These are phyloP conservation scores for Augochlorella aurata DNA, from an alignment of 2,888 invertebrate genomes.

Conservation along the genomic window DNA sequence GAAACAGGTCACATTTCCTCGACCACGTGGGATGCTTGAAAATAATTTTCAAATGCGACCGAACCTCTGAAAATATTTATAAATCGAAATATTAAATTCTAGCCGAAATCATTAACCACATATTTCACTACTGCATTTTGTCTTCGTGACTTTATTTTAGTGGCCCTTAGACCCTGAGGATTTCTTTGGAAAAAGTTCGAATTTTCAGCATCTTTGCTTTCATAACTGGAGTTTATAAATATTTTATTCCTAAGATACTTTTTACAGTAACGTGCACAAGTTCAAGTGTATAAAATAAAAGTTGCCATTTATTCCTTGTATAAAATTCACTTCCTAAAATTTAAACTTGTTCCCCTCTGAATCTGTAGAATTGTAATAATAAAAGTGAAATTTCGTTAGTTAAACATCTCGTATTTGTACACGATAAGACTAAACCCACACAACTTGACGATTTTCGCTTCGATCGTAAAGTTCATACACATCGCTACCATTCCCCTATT, in stretches of 20 bases:
- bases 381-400: too few relatives aligned
- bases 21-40: not conserved
- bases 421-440: too few relatives aligned
- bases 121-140: not conserved
- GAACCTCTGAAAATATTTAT: not conserved
- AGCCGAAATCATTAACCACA: not conserved
- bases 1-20: slow-evolving; percentile 1
- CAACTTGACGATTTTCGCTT: too few relatives aligned
- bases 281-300: not conserved
- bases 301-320: too few relatives aligned
- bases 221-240: not conserved
- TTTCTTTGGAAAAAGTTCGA: not conserved
- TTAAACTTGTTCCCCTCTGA: too few relatives aligned
- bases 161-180: not conserved
- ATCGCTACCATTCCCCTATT: not conserved
- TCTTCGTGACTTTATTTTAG: not conserved
- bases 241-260: not conserved
- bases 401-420: too few relatives aligned
- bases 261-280: not conserved
- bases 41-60: not conserved
- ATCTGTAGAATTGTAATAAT: too few relatives aligned
- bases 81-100: not conserved
- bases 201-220: not conserved
- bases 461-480: not conserved
- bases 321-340: too few relatives aligned